phyloP scores from a whole-genome alignment of 2,797 vertebrate genomes.

The Benthosema pterotum region DNA sequence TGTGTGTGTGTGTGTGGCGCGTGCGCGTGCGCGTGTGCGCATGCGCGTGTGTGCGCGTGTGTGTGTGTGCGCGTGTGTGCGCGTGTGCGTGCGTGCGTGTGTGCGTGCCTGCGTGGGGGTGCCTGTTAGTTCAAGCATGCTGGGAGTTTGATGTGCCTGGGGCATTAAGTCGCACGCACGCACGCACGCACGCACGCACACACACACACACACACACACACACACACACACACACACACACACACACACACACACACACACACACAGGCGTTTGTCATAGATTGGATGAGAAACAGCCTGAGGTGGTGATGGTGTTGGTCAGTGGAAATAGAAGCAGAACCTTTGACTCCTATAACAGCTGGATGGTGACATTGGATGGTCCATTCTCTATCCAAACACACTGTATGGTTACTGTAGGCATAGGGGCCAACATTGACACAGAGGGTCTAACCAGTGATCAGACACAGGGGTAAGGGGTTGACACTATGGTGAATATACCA shows the following conservation, averaged over 20 bases:
- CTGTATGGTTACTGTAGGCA: too few species aligned
- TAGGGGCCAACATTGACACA: too few species aligned
- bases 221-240: neutral
- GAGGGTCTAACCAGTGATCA: too few species aligned
- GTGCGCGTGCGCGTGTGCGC: too few species aligned
- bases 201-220: neutral
- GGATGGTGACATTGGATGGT: constrained; percentile 17
- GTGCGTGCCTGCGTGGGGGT: constrained; percentile 29
- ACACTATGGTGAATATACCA: too few species aligned
- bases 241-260: neutral
- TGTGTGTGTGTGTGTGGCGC: neutral
- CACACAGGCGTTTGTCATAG: constrained; percentile 19
- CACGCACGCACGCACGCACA: neutral
- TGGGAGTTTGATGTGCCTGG: constrained; percentile 59
- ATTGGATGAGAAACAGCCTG: constrained; percentile 36
- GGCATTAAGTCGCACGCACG: constrained; percentile 22
- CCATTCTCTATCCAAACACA: constrained; percentile 1
- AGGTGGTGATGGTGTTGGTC: constrained; percentile 38
- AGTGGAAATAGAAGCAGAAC: constrained; percentile 20
- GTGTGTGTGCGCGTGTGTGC: neutral
- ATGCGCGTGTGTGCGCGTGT: too few species aligned
- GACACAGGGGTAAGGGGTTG: too few species aligned
- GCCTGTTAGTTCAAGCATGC: constrained; percentile 59
- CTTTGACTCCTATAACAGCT: constrained; percentile 50
- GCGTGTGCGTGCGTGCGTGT: constrained; percentile 5